phyloP scores from a whole-genome alignment of 2,888 invertebrate species.

The Drosophila quinaria region DNA sequence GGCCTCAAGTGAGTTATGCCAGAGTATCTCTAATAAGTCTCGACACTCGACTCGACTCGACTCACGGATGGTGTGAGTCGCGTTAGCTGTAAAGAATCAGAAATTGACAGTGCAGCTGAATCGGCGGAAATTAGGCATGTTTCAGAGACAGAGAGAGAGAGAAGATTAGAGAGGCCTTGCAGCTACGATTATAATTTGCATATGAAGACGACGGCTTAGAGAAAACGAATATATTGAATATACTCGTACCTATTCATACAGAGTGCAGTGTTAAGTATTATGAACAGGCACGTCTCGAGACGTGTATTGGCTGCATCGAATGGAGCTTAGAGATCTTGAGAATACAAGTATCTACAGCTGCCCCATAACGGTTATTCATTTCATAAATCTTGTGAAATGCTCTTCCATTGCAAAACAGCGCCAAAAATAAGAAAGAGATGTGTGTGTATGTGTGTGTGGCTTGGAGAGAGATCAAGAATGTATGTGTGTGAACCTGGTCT shows the following conservation, averaged over 20 bases:
- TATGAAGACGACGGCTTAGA: conserved; percentile 45
- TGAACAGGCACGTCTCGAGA: conserved; percentile 54
- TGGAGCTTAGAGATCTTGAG: conserved; percentile 32
- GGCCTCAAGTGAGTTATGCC: conserved; percentile 53
- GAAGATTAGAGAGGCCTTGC: conserved; percentile 8
- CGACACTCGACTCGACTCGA: conserved; percentile 19
- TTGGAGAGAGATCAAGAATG: conserved; percentile 3
- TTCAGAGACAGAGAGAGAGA: background rate
- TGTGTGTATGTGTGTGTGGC: too few relatives aligned
- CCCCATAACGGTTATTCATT: conserved; percentile 36
- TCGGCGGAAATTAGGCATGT: conserved; percentile 70
- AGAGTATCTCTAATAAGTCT: conserved; percentile 55
- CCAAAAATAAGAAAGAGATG: conserved; percentile 12
- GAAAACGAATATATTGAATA: conserved; percentile 18
- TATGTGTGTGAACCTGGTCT: background rate
- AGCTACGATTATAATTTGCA: conserved; percentile 59
- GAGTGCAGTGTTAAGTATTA: conserved; percentile 13
- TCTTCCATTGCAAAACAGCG: conserved; percentile 2
- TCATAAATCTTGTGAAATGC: conserved; percentile 32
- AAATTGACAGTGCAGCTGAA: conserved; percentile 75
- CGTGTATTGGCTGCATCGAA: conserved; percentile 44
- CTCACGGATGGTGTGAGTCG: conserved; percentile 17
- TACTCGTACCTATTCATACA: conserved; percentile 3
- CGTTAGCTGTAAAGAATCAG: conserved; percentile 53
- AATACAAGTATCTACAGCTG: conserved; percentile 18